Evolutionary conservation across 2,888 invertebrate species (phyloP).

Genomic region (Drosophila merina): DNA sequence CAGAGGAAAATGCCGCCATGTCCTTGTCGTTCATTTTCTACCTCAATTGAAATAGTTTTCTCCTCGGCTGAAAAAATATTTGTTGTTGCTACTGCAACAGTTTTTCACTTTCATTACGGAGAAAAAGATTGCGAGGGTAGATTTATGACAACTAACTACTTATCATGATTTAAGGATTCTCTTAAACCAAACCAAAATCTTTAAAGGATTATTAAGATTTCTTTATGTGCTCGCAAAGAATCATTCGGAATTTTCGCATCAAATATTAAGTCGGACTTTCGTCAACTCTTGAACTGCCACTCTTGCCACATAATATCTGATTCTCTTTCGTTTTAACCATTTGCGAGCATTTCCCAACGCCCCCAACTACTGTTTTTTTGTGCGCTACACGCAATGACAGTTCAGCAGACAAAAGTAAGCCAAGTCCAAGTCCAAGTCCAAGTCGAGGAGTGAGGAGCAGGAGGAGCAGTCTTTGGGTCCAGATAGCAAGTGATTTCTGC

Average conservation of each 20-base stretch:
- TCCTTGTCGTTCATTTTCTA: constrained; percentile 74
- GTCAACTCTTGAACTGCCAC: constrained; percentile 26
- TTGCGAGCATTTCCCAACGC: background rate
- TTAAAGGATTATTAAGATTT: background rate
- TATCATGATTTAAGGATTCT: background rate
- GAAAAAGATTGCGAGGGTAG: constrained; percentile 49
- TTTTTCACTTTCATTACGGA: constrained; percentile 73
- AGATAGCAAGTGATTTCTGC: constrained; percentile 28
- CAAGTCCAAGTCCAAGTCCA: constrained; percentile 50
- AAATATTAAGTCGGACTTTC: constrained; percentile 29
- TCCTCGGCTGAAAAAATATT: constrained; percentile 60
- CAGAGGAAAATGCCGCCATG: constrained; percentile 57
- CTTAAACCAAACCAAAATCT: background rate
- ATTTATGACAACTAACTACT: background rate
- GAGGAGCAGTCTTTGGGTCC: constrained; percentile 14
- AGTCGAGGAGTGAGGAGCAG: constrained; percentile 22
- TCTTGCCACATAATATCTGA: constrained; percentile 45
- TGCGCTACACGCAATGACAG: constrained; percentile 46
- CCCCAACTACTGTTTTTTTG: background rate
- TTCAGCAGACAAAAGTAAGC: constrained; percentile 45
- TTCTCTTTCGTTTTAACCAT: constrained; percentile 20
- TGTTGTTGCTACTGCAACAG: constrained; percentile 51
- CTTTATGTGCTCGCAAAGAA: background rate
- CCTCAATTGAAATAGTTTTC: constrained; percentile 77
- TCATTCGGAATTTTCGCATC: constrained; percentile 29